phyloP scores from a whole-genome alignment of 2,888 invertebrate species.

The Lasioglossum malachurum region DNA sequence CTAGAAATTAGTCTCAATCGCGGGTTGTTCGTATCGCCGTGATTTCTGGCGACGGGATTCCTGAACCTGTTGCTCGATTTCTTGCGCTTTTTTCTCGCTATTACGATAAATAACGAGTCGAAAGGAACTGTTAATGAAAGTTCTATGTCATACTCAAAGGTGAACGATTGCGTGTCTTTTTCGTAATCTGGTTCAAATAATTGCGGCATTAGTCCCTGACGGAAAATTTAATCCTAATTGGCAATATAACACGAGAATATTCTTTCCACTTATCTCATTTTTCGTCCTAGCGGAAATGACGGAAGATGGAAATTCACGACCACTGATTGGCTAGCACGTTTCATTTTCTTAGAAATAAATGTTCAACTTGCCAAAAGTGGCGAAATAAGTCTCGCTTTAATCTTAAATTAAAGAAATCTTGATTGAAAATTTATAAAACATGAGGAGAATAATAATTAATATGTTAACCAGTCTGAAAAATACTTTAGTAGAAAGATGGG shows the following conservation, averaged over 20 bases:
- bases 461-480: neutral
- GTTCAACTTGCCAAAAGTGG: neutral
- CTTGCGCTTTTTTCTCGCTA: neutral
- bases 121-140: slow-evolving; percentile 12
- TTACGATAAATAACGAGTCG: slow-evolving; percentile 5
- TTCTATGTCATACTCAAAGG: slow-evolving; percentile 5
- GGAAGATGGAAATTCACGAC: neutral
- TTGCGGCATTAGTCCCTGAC: neutral
- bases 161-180: neutral
- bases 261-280: neutral
- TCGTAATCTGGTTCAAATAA: neutral
- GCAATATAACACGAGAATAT: neutral
- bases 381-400: neutral
- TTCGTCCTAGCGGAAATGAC: neutral
- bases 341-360: neutral
- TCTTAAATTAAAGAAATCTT: neutral
- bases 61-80: slow-evolving; percentile 1
- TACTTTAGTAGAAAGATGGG: neutral
- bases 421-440: neutral
- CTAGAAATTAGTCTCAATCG: neutral
- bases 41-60: neutral
- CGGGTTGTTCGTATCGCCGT: neutral
- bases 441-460: neutral
- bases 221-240: neutral
- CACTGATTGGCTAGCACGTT: neutral